These are phyloP conservation scores for Chironomus striatipennis DNA, from an alignment of 1,140 invertebrate genomes.

Conservation along the genomic window DNA sequence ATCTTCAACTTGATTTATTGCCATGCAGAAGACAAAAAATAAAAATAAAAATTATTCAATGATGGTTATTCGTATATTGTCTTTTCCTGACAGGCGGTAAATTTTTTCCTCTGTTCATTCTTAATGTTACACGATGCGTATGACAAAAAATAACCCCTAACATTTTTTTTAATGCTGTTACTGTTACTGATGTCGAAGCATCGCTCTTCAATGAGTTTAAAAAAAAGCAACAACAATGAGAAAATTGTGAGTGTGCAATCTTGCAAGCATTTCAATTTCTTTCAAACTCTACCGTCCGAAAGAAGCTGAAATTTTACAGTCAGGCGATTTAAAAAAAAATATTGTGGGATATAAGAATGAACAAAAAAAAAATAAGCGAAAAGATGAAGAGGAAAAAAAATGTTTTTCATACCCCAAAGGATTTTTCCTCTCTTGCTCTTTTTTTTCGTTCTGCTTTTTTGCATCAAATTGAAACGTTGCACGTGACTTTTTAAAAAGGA, in stretches of 20 bases:
- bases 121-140: neutral
- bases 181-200: too few relatives aligned
- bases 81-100: neutral
- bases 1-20: constrained; percentile 5
- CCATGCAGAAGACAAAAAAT: neutral
- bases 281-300: too few relatives aligned
- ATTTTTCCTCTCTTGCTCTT: neutral
- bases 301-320: constrained; percentile 9
- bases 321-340: neutral
- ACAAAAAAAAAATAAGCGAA: neutral
- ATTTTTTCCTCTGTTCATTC: neutral
- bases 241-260: neutral
- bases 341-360: too few relatives aligned
- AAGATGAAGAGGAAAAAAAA: neutral
- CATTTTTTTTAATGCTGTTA: neutral
- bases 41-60: neutral
- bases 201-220: too few relatives aligned
- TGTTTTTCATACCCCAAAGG: constrained; percentile 20
- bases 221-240: too few relatives aligned
- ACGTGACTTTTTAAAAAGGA: constrained; percentile 19
- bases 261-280: neutral
- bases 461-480: constrained; percentile 23
- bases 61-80: neutral
- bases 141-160: neutral
- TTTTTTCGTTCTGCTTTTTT: constrained; percentile 16